Evolutionary conservation across 1,140 invertebrate genomes (phyloP).

Genomic region (Semibalanus balanoides): DNA sequence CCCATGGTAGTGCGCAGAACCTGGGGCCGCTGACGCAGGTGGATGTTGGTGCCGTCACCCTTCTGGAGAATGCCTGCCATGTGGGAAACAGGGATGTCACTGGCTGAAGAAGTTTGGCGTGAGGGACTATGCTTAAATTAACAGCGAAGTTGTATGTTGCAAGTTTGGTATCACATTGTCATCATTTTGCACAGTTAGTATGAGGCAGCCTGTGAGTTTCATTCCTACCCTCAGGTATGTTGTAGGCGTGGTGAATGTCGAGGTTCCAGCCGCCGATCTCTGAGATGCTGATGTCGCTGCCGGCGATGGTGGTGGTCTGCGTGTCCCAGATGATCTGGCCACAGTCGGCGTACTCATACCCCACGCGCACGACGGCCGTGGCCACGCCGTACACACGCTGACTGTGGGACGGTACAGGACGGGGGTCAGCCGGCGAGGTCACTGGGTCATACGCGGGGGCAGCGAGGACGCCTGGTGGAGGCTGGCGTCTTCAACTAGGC

Average conservation of each 20-base stretch:
- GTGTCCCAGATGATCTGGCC: slow-evolving; percentile 89
- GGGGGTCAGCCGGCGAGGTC: too few relatives aligned
- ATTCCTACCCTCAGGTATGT: slow-evolving; percentile 81
- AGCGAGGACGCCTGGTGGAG: too few relatives aligned
- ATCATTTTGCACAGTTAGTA: too few relatives aligned
- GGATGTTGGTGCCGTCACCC: slow-evolving; percentile 92
- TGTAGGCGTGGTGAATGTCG: slow-evolving; percentile 92
- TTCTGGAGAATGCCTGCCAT: slow-evolving; percentile 80
- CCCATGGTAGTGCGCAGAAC: slow-evolving; percentile 85
- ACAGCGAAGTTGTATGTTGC: too few relatives aligned
- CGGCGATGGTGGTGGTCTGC: slow-evolving; percentile 83
- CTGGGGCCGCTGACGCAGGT: slow-evolving; percentile 81
- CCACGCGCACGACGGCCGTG: slow-evolving; percentile 82
- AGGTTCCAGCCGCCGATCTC: slow-evolving; percentile 92
- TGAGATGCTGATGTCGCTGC: slow-evolving; percentile 90
- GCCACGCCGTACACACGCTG: slow-evolving; percentile 86
- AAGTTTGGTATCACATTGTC: too few relatives aligned
- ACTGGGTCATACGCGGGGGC: too few relatives aligned
- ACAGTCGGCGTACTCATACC: slow-evolving; percentile 88
- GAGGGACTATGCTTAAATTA: too few relatives aligned
- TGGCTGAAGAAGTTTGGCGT: too few relatives aligned
- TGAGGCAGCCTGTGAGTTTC: too few relatives aligned
- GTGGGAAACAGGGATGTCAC: too few relatives aligned
- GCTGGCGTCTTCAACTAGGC: too few relatives aligned
- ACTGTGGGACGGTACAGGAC: slow-evolving; percentile 28